Conservation (phyloP, 2,113 vertebrate species). For the Vicugna pacos region DNA sequence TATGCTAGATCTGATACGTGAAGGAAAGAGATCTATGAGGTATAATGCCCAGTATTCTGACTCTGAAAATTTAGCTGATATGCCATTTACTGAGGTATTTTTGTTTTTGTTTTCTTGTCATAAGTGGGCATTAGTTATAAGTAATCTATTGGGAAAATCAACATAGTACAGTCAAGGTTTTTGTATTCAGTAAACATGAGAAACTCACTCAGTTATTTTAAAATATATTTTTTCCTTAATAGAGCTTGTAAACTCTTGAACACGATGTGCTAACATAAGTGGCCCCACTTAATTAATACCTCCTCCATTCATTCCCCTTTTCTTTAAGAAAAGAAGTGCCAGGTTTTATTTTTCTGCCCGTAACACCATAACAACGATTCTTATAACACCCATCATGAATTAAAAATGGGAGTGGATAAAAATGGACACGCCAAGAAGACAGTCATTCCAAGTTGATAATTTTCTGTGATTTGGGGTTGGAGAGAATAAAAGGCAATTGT, state of each 20-base stretch:
- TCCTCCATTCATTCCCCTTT: not conserved
- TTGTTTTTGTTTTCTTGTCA: conserved; percentile 23
- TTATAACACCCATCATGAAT: not conserved
- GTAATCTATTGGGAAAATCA: not conserved
- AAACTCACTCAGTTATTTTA: not conserved
- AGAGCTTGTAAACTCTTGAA: conserved; percentile 33
- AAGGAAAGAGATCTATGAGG: not conserved
- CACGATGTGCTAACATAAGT: not conserved
- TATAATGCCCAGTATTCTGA: not conserved
- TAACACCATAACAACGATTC: not conserved
- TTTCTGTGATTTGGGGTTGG: conserved; percentile 31
- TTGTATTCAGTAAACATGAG: not conserved
- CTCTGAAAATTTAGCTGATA: not conserved
- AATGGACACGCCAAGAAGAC: not conserved
- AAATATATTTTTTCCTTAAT: conserved; percentile 26
- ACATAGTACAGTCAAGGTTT: not conserved
- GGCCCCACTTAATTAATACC: not conserved
- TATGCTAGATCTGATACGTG: not conserved
- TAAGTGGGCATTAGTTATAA: not conserved
- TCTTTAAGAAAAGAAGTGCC: conserved; percentile 32
- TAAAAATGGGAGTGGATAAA: conserved; percentile 65
- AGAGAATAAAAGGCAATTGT: conserved; percentile 62
- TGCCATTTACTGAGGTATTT: not conserved
- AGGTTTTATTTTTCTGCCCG: conserved; percentile 32
- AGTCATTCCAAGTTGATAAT: conserved; percentile 57